These are phyloP conservation scores for Dendronephthya gigantea DNA, from an alignment of 64 coral and sea anemone species.

Conservation along the genomic window DNA sequence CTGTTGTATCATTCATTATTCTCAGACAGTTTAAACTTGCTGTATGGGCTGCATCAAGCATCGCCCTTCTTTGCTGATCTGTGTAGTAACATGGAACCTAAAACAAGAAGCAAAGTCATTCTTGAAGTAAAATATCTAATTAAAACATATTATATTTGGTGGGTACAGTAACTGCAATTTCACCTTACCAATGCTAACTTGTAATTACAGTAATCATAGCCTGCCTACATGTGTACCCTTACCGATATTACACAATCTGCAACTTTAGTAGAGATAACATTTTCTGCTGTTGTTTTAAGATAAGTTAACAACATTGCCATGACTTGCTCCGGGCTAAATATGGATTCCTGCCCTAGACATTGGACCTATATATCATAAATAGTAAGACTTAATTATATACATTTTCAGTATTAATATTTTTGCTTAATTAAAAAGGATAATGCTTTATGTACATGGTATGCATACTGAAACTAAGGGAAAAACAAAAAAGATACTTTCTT, in stretches of 20 bases:
- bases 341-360: slow-evolving; percentile 55
- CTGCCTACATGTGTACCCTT: slow-evolving; percentile 31
- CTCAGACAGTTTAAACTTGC: slow-evolving; percentile 87
- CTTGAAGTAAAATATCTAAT: background rate
- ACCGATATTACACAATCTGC: slow-evolving; percentile 80
- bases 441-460: too few relatives aligned
- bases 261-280: slow-evolving; percentile 65
- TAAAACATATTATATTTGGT: slow-evolving; percentile 2
- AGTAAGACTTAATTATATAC: too few relatives aligned
- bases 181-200: too few relatives aligned
- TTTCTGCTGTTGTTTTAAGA: slow-evolving; percentile 55
- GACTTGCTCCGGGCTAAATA: slow-evolving; percentile 84
- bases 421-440: too few relatives aligned
- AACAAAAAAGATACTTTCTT: too few relatives aligned
- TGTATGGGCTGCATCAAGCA: slow-evolving; percentile 71
- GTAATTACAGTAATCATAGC: too few relatives aligned
- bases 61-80: slow-evolving; percentile 76
- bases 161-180: too few relatives aligned
- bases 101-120: background rate
- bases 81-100: slow-evolving; percentile 89
- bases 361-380: slow-evolving; percentile 36
- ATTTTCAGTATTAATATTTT: too few relatives aligned
- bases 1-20: slow-evolving; percentile 98
- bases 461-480: too few relatives aligned
- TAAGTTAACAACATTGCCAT: slow-evolving; percentile 89